A percentile compares a stretch with the other conserved stretches of the same genome.
Evolutionary conservation across 2,797 vertebrate genomes (phyloP).

Genomic region (Neomorphus geoffroyi): DNA sequence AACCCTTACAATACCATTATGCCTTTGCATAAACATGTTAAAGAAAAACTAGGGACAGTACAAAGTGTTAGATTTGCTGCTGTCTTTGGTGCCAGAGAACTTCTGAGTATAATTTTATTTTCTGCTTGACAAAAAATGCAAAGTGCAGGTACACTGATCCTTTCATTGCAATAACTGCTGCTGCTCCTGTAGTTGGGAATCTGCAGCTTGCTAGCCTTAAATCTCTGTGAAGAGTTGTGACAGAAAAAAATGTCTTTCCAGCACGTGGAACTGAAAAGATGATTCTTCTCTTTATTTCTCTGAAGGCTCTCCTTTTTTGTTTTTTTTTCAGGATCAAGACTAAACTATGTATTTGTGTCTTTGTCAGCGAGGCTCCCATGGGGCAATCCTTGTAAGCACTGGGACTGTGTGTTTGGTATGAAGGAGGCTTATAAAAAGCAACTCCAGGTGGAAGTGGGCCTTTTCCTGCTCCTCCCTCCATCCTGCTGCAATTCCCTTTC

Average conservation of each 20-base stretch:
- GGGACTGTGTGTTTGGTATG: not conserved
- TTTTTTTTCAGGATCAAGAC: not conserved
- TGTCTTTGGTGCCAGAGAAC: not conserved
- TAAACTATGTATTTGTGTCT: not conserved
- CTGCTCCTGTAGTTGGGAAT: not conserved
- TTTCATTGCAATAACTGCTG: not conserved
- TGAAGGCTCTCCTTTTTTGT: not conserved
- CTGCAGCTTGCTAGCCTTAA: not conserved
- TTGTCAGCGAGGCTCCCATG: not conserved
- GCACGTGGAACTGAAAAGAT: not conserved
- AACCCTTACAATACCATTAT: not conserved
- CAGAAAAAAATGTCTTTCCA: not conserved
- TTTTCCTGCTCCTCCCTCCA: constrained; percentile 38
- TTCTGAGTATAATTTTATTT: not conserved
- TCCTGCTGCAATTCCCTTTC: not conserved
- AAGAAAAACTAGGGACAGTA: not conserved
- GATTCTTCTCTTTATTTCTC: not conserved
- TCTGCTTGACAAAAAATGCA: not conserved
- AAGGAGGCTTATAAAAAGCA: constrained; percentile 1
- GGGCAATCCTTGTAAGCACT: not conserved
- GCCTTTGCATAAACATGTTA: not conserved
- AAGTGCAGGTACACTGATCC: not conserved
- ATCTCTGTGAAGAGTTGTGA: not conserved
- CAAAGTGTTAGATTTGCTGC: not conserved
- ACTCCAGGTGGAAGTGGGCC: constrained; percentile 32